Evolutionary conservation across 2,888 invertebrate genomes (phyloP).

Genomic region (Pheosia gnoma): DNA sequence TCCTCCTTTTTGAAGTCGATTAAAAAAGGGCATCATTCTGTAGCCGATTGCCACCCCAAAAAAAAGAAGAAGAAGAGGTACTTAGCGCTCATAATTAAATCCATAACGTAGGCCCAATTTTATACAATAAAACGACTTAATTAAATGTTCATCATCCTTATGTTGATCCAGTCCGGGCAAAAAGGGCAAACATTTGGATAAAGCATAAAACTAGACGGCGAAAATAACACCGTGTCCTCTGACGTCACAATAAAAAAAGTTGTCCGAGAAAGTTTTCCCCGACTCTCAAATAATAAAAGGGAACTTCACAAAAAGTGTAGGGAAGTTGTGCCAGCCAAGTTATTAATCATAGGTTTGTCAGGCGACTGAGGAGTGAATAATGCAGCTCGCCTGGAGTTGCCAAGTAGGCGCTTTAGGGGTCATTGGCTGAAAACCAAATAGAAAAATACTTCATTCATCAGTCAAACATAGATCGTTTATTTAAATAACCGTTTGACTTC

Average conservation of each 20-base stretch:
- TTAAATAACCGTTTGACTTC: too few species aligned
- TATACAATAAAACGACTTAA: too few species aligned
- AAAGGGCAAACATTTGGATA: too few species aligned
- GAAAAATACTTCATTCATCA: not conserved
- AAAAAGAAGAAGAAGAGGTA: too few species aligned
- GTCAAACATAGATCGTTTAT: not conserved
- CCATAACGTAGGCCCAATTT: too few species aligned
- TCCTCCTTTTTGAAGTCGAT: too few species aligned
- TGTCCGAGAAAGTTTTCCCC: not conserved
- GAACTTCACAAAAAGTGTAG: constrained; percentile 21
- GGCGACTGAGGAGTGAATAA: constrained; percentile 51
- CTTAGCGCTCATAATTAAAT: too few species aligned
- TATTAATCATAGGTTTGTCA: constrained; percentile 47
- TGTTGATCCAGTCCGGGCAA: too few species aligned
- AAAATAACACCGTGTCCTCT: not conserved
- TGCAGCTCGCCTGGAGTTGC: constrained; percentile 40
- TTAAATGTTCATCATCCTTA: too few species aligned
- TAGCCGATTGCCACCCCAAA: too few species aligned
- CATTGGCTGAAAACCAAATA: not conserved
- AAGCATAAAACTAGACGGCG: not conserved
- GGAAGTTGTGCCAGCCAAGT: constrained; percentile 24
- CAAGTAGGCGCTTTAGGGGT: constrained; percentile 27
- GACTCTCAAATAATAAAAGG: constrained; percentile 12
- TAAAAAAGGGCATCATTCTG: too few species aligned
- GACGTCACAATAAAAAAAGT: constrained; percentile 2